A percentile compares a stretch with the other conserved stretches of the same genome.
Conservation (phyloP, 2,888 invertebrate genomes). For the Germaria angustata region DNA sequence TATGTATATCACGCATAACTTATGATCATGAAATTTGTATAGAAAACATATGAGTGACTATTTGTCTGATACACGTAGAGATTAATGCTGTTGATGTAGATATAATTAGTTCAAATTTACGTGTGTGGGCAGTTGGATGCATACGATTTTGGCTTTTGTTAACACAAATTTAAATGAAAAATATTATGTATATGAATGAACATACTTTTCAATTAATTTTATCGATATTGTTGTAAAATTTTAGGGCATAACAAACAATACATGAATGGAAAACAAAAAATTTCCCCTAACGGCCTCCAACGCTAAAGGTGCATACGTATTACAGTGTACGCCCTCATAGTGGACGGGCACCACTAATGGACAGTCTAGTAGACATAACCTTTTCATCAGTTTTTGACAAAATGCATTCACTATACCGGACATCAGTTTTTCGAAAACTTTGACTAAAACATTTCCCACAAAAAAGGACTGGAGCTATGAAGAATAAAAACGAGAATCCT, state of each 20-base stretch:
- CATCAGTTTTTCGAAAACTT: too few relatives aligned
- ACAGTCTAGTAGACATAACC: too few relatives aligned
- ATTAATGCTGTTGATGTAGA: not conserved
- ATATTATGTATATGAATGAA: not conserved
- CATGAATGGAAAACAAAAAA: not conserved
- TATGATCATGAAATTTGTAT: constrained; percentile 15
- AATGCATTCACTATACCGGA: too few relatives aligned
- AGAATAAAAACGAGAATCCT: too few relatives aligned
- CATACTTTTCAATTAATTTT: not conserved
- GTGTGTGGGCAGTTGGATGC: constrained; percentile 34
- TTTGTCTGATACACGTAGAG: not conserved
- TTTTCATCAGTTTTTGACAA: too few relatives aligned
- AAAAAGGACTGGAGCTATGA: too few relatives aligned
- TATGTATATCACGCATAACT: too few relatives aligned
- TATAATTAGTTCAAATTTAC: not conserved
- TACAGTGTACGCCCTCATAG: not conserved
- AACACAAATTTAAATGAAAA: not conserved
- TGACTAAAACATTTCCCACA: too few relatives aligned
- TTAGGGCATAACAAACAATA: too few relatives aligned
- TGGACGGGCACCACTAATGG: not conserved
- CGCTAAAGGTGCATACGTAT: not conserved
- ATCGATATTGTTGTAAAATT: not conserved
- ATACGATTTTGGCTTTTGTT: not conserved
- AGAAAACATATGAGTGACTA: constrained; percentile 8
- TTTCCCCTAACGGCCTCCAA: not conserved